Base-by-base conservation (phyloP, 2,888 invertebrate species). In the Tridacna crocea region DNA sequence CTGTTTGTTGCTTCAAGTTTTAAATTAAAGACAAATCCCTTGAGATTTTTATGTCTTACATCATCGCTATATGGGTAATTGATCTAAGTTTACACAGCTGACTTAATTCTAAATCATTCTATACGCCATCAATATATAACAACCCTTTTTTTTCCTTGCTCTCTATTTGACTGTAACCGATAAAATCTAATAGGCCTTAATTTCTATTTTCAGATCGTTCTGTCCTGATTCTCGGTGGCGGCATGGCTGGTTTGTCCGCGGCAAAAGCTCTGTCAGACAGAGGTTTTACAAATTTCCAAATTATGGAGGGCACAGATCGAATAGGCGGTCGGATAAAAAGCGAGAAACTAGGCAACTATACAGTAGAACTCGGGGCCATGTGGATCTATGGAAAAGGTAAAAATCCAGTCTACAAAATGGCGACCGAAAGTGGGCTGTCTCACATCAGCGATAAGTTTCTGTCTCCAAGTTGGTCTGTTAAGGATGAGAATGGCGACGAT, bases 211-310 rank as follows among this genome's bases (percentile, higher is more conserved):
- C 36, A 36, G 82, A 75, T 46, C 73, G 72, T 3, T 24, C 63
- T 22, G 47, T 82, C 19, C 26, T 82, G 78, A 78, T 82, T 15
- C 65, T 82, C 61, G 82, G 82, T 48, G 82, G 77, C 46, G 82
- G 82, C n/a, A 78, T 83, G 79, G 65, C 87, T 36, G 87, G 87
- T 15, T 58, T 83, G 27, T 65, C 83, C 19, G 82, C 85, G 47
- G 87, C 87, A 46, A 85, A 85, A 70, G 75, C 79, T 19, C 76
- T 87, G 24, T 46, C 47, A 15, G 84, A 85, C 10, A 72, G 75
- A n/a, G 85, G 85, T 26, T 75, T 77, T 65, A 46, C 60, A 11
- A 82, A 87, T 76, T 76, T 87, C 80, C 15, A 77, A 55, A 80
- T 87, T 17, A 46, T 85, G 0, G 87, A 87, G 60, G 87, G 82